Percentiles rank a stretch among this genome's conserved stretches.
These are phyloP conservation scores for Tonatia bakeri DNA, from an alignment of 2,113 vertebrate genomes.

Conservation along the genomic window DNA sequence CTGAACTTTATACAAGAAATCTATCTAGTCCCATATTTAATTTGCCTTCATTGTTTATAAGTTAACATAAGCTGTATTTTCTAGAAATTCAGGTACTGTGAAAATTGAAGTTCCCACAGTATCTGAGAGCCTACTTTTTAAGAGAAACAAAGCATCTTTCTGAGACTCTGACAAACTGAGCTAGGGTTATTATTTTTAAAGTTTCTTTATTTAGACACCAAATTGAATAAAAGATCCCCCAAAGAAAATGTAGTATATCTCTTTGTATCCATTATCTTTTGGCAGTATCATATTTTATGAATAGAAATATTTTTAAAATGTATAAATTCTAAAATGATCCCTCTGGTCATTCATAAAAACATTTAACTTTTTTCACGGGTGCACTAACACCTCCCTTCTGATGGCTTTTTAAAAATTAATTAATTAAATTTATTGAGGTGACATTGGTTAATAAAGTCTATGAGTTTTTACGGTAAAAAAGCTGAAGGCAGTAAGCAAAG, in stretches of 20 bases:
- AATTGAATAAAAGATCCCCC: neutral
- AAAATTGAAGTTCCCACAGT: neutral
- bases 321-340: neutral
- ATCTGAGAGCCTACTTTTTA: neutral
- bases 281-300: neutral
- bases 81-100: neutral
- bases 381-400: no score
- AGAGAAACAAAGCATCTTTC: neutral
- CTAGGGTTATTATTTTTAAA: neutral
- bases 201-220: neutral
- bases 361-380: neutral
- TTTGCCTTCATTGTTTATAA: neutral
- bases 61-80: neutral
- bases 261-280: neutral
- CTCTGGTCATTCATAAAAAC: neutral
- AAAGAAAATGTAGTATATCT: neutral
- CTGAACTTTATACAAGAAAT: neutral
- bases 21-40: neutral
- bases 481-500: no score
- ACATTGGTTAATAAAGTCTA: no score
- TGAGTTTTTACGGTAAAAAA: no score
- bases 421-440: no score
- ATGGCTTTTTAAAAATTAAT: no score
- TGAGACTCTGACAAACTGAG: neutral
- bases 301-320: neutral